These are phyloP conservation scores for Pimpla rufipes DNA, from an alignment of 2,888 invertebrate species.

Conservation along the genomic window DNA sequence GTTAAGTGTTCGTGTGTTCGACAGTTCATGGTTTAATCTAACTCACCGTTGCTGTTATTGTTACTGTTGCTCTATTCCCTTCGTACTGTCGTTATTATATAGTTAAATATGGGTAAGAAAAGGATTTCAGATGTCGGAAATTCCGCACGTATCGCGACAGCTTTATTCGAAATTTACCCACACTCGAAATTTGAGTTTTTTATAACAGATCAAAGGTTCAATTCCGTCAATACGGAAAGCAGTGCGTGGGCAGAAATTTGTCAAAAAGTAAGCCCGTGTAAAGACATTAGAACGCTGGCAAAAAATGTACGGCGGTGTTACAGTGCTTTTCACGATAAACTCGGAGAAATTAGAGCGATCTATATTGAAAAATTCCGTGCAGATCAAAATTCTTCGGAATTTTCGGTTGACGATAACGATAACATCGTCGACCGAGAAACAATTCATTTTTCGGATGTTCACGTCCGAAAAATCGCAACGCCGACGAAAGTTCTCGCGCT, in stretches of 20 bases:
- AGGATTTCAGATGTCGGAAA: not conserved
- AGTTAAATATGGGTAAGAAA: not conserved
- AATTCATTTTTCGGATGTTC: not conserved
- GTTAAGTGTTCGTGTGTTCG: not conserved
- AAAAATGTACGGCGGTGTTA: not conserved
- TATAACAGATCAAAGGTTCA: not conserved
- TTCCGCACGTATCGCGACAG: not conserved
- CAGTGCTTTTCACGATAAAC: not conserved
- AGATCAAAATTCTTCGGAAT: not conserved
- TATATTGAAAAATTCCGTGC: not conserved
- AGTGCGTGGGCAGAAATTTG: not conserved
- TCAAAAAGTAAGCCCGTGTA: not conserved
- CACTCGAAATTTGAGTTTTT: not conserved
- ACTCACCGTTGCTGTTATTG: no score
- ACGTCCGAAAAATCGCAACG: not conserved
- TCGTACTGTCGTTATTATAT: not conserved
- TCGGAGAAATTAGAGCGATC: not conserved
- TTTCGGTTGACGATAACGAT: not conserved
- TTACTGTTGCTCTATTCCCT: no score
- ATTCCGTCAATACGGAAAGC: not conserved
- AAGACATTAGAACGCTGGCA: not conserved
- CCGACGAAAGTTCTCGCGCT: not conserved
- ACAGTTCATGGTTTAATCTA: no score
- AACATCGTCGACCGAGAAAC: no score
- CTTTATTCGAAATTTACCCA: slow-evolving; percentile 7